Conservation (phyloP, 2,888 invertebrate species). For the Philaethria dido region DNA sequence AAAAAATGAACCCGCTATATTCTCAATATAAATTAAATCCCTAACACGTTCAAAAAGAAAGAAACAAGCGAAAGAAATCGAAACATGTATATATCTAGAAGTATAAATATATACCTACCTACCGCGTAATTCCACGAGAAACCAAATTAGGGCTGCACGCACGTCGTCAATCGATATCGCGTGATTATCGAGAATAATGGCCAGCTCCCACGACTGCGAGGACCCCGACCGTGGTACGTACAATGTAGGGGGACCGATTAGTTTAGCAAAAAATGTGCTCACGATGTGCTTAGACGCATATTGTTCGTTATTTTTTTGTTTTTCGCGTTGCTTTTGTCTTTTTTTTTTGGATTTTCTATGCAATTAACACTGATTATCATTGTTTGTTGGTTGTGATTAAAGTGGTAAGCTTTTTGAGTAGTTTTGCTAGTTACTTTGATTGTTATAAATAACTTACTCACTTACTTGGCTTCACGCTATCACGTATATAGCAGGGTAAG, state of each 20-base stretch:
- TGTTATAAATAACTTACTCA: no score
- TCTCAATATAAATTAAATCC: not conserved
- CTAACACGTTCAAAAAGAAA: not conserved
- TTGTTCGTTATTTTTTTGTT: not conserved
- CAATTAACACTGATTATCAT: no score
- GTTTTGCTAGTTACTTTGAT: no score
- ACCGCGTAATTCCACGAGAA: conserved; percentile 42
- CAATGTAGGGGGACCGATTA: conserved; percentile 48
- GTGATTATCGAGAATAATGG: conserved; percentile 78
- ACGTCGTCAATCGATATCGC: conserved; percentile 73
- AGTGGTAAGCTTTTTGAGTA: not conserved
- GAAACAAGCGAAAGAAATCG: conserved; percentile 24
- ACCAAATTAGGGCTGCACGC: conserved; percentile 69
- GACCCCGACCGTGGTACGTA: conserved; percentile 52
- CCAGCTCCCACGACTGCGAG: conserved; percentile 51
- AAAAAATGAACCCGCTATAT: not conserved
- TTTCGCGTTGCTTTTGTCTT: not conserved
- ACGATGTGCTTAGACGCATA: conserved; percentile 22
- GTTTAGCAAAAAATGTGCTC: conserved; percentile 36
- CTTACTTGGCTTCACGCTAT: no score
- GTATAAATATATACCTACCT: conserved; percentile 10
- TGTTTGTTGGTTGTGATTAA: not conserved
- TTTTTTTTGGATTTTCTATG: not conserved
- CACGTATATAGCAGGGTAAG: no score
- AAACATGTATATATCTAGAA: conserved; percentile 21